Conservation (phyloP, 2,888 invertebrate genomes). For the Ellobium chinense region DNA sequence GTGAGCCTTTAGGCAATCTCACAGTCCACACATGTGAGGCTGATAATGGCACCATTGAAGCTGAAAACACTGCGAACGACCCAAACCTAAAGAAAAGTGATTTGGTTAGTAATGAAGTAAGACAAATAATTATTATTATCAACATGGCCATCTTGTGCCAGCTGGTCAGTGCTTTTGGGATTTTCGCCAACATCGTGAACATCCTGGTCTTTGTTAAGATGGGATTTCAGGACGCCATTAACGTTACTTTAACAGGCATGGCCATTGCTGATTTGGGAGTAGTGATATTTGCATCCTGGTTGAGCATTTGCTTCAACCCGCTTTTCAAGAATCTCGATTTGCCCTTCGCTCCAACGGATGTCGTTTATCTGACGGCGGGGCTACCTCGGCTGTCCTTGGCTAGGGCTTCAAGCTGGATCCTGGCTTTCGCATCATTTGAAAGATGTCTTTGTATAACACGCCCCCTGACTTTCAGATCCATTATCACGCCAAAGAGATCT, state of each 20-base stretch:
- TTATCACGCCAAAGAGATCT: constrained; percentile 8
- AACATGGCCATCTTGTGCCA: constrained; percentile 27
- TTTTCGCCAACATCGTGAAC: constrained; percentile 21
- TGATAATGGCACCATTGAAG: too few relatives aligned
- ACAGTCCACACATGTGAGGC: too few relatives aligned
- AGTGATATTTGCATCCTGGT: constrained; percentile 2
- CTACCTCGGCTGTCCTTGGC: constrained; percentile 15
- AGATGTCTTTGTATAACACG: constrained; percentile 16
- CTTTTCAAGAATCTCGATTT: constrained; percentile 6
- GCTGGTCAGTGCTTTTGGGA: constrained; percentile 1
- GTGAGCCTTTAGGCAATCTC: too few relatives aligned
- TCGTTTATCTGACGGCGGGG: constrained; percentile 19
- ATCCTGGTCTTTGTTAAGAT: not conserved
- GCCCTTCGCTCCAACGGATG: constrained; percentile 11
- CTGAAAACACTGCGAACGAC: too few relatives aligned
- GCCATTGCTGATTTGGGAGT: constrained; percentile 17
- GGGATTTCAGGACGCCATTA: constrained; percentile 19
- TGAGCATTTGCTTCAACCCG: constrained; percentile 27
- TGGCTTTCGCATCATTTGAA: constrained; percentile 11
- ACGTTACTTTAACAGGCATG: constrained; percentile 16
- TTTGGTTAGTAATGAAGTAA: not conserved
- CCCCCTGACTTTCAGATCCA: constrained; percentile 9
- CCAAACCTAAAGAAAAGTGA: too few relatives aligned
- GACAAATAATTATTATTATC: constrained; percentile 11
- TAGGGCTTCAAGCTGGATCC: constrained; percentile 1